Base-by-base conservation (phyloP, 2,888 invertebrate species). In the Caenorhabditis japonica region DNA sequence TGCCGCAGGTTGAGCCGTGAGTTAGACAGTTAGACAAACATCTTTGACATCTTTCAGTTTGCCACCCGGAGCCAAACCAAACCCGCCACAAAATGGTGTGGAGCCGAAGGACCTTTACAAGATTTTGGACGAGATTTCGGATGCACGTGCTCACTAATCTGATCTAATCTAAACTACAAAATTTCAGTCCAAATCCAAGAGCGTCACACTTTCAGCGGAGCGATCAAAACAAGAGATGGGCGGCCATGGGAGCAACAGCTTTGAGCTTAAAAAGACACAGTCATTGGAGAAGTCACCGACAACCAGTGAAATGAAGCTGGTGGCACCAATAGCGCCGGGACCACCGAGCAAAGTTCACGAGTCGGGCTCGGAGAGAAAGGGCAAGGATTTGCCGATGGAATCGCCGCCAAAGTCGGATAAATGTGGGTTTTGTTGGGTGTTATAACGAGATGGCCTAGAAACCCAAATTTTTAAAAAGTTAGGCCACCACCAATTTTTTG, bases 21-120 rank as follows among this genome's bases (percentile, higher is more conserved):
- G 41, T 39, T 39, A 12, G n/a, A n/a, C n/a, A n/a, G 19, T 53
- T 25, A n/a, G 13, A 25, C n/a, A 17, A 15, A n/a, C n/a, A n/a
- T n/a, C 30, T 10, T 5, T 30, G 10, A 30, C 10, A 13, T 34
- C 3, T 52, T 30, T 27, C 25, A 56, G 56, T 33, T 43, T 17
- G 15, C 15, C 56, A 3, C 56, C 56, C 4, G 36, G 34, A 33
- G 36, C 8, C 33, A 10, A 7, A 34, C 15, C 10, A 13, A 21
- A 30, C 15, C 19, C 13, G 1, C 27, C 56, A 15, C 8, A 30
- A 8, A 13, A 33, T 7, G 34, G 44, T 23, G 44, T 33, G 56
- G 44, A 56, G 34, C 33, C 15, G 25, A 46, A 44, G 44, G 44
- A 56, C 36, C 44, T 56, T 43, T 56, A 56, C 56, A 44, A 23